Conservation (phyloP, 2,888 invertebrate genomes). For the Hemaris fuciformis region DNA sequence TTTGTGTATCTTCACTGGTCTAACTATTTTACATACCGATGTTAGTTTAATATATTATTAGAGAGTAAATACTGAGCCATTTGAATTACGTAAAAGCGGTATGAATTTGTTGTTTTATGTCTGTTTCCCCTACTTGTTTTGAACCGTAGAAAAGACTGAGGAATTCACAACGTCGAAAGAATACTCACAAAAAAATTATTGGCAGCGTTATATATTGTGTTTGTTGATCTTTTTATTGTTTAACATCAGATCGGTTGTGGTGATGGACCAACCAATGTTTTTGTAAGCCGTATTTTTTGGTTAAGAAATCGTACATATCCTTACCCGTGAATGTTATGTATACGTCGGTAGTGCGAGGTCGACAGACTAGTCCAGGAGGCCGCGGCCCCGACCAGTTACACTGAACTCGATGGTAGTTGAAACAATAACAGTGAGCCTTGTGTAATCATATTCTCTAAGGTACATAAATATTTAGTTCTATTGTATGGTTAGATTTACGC, state of each 20-base stretch:
- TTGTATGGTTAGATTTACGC: constrained; percentile 79
- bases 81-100: constrained; percentile 54
- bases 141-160: constrained; percentile 78
- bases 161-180: constrained; percentile 69
- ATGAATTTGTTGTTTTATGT: constrained; percentile 16
- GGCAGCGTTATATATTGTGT: constrained; percentile 57
- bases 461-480: constrained; percentile 80
- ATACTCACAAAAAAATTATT: constrained; percentile 72
- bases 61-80: constrained; percentile 62
- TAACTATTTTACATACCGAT: constrained; percentile 78
- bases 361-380: constrained; percentile 56
- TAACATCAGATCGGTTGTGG: constrained; percentile 66
- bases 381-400: constrained; percentile 46
- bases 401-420: constrained; percentile 52
- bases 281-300: constrained; percentile 52
- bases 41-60: constrained; percentile 71
- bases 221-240: constrained; percentile 52
- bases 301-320: constrained; percentile 78
- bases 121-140: constrained; percentile 61
- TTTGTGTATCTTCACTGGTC: constrained; percentile 57
- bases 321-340: constrained; percentile 65
- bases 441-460: constrained; percentile 79
- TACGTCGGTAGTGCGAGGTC: constrained; percentile 45
- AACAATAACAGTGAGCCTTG: constrained; percentile 71
- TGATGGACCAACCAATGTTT: constrained; percentile 65